Conservation (phyloP, 2,888 invertebrate genomes). For the Laspeyria flexula region DNA sequence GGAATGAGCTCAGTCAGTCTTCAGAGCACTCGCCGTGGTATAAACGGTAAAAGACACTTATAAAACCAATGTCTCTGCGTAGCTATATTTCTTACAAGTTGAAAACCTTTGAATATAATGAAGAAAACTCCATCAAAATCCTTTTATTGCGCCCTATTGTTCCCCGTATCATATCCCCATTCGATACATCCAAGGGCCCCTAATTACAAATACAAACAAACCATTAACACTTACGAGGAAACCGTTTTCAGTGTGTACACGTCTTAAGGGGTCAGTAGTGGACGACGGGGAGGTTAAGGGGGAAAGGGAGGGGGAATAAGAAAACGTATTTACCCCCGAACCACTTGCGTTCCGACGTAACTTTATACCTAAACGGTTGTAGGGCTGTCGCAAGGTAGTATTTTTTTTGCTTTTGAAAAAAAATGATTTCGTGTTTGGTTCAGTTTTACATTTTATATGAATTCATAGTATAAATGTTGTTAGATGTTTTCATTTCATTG, state of each 20-base stretch:
- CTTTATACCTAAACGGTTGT: slow-evolving; percentile 65
- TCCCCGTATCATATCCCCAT: slow-evolving; percentile 28
- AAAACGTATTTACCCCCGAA: slow-evolving; percentile 72
- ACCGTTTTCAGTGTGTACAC: slow-evolving; percentile 47
- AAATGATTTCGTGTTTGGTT: too few relatives aligned
- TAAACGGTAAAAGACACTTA: too few relatives aligned
- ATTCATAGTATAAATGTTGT: too few relatives aligned
- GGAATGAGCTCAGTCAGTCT: too few relatives aligned
- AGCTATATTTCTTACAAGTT: too few relatives aligned
- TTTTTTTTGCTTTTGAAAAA: slow-evolving; percentile 1
- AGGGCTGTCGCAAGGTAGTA: slow-evolving; percentile 55
- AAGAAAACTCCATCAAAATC: neutral
- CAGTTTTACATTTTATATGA: too few relatives aligned
- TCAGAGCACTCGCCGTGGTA: too few relatives aligned
- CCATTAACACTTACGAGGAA: slow-evolving; percentile 54
- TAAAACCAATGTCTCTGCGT: too few relatives aligned
- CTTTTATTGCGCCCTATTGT: neutral
- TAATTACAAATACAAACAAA: slow-evolving; percentile 72
- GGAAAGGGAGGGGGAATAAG: slow-evolving; percentile 54
- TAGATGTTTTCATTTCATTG: too few relatives aligned
- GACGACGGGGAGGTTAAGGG: slow-evolving; percentile 18
- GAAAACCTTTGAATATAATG: too few relatives aligned
- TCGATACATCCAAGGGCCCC: slow-evolving; percentile 32
- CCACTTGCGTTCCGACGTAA: slow-evolving; percentile 69
- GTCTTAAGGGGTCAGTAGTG: slow-evolving; percentile 39